Percentiles rank a stretch among this genome's conserved stretches.
Conservation (phyloP, 1,140 invertebrate species). For the Metopolophium dirhodum region DNA sequence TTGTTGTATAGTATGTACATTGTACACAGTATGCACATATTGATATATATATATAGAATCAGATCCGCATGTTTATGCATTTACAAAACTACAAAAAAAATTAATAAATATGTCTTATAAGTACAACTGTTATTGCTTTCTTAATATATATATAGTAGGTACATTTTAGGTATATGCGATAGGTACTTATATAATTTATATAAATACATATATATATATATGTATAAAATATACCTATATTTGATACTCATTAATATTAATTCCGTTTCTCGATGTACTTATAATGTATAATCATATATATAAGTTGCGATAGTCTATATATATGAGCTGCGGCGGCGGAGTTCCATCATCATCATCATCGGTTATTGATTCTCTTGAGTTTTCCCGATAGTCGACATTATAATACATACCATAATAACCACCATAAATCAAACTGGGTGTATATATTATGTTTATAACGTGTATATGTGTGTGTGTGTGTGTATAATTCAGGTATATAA, state of each 20-base stretch:
- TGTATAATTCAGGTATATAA: background rate
- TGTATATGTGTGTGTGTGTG: background rate
- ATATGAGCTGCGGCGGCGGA: background rate
- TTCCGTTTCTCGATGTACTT: background rate
- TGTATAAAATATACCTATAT: background rate
- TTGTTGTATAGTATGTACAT: background rate
- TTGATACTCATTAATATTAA: constrained; percentile 29
- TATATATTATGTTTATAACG: background rate
- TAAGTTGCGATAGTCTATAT: background rate
- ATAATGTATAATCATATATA: background rate
- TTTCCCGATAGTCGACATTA: background rate
- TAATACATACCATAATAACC: constrained; percentile 15
- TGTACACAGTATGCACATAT: background rate
- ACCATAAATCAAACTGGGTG: background rate
- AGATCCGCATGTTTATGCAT: background rate
- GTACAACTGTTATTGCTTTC: constrained; percentile 1
- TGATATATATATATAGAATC: background rate
- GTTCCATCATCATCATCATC: background rate
- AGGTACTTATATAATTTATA: background rate
- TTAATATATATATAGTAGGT: background rate
- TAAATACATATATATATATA: too few species aligned
- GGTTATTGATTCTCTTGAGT: background rate
- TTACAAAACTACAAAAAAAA: background rate
- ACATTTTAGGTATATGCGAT: background rate
- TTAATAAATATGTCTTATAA: constrained; percentile 25